These are phyloP conservation scores for Pseudochirops cupreus DNA, from an alignment of 2,797 vertebrate species.

Conservation along the genomic window DNA sequence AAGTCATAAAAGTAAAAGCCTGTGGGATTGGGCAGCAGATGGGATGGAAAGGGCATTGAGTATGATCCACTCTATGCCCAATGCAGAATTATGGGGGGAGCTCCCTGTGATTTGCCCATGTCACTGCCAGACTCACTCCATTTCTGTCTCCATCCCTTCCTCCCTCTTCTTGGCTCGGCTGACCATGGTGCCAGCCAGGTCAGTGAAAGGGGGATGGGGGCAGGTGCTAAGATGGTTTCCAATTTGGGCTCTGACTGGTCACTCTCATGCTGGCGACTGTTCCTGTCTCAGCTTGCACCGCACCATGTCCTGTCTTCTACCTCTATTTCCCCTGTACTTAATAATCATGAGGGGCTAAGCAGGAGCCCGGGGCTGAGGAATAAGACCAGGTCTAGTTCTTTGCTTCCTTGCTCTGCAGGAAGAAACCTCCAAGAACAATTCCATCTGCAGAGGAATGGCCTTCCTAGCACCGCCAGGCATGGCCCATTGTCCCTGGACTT, in stretches of 20 bases:
- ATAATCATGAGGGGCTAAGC: not conserved
- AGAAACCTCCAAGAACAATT: no score
- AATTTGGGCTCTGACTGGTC: not conserved
- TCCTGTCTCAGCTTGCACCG: not conserved
- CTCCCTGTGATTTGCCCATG: not conserved
- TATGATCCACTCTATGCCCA: no score
- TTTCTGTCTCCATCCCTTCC: not conserved
- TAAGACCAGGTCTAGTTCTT: not conserved
- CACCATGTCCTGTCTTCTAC: not conserved
- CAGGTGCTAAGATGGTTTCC: not conserved
- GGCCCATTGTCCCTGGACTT: no score
- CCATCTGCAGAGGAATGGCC: not conserved
- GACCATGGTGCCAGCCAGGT: not conserved
- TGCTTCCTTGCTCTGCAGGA: not conserved
- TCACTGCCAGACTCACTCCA: not conserved
- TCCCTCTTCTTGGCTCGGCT: not conserved
- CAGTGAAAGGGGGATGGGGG: not conserved
- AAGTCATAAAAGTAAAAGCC: no score
- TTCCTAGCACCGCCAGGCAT: not conserved
- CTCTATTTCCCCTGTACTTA: not conserved
- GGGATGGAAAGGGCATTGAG: not conserved
- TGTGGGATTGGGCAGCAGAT: not conserved
- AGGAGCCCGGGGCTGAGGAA: not conserved
- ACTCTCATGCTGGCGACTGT: not conserved
- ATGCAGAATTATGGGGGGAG: not conserved